phyloP scores from a whole-genome alignment of 2,797 vertebrate species.

The Bothrops alternatus region DNA sequence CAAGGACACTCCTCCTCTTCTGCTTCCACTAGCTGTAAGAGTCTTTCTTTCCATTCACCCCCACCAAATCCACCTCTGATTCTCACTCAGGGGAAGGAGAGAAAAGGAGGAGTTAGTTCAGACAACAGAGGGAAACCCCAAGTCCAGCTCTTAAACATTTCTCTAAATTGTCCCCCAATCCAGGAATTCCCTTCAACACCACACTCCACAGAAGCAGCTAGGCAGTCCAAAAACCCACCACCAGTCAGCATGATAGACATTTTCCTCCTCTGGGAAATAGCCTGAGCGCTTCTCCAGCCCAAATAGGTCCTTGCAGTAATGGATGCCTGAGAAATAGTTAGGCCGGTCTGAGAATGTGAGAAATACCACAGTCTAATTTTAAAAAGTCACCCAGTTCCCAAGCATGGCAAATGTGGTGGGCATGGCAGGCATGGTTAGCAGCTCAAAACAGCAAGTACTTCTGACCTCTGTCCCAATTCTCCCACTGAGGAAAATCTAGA shows the following conservation, averaged over 20 bases:
- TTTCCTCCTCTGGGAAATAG: not conserved
- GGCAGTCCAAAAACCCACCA: not conserved
- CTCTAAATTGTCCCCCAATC: not conserved
- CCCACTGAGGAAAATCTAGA: not conserved
- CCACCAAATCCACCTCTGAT: not conserved
- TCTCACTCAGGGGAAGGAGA: not conserved
- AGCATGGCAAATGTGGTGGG: not conserved
- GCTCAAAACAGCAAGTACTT: not conserved
- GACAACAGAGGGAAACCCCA: not conserved
- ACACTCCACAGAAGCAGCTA: not conserved
- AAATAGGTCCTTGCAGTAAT: not conserved
- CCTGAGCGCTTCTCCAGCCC: not conserved
- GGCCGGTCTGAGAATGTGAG: not conserved
- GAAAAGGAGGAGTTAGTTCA: not conserved
- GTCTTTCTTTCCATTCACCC: not conserved
- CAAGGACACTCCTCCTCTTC: not conserved
- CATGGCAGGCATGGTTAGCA: not conserved
- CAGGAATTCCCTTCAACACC: not conserved
- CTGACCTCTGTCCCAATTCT: not conserved
- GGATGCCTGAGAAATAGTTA: not conserved
- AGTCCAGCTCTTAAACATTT: not conserved
- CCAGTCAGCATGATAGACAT: not conserved
- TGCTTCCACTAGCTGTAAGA: not conserved
- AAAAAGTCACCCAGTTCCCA: not conserved
- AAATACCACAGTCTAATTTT: not conserved